Evolutionary conservation across 2,113 vertebrate genomes (phyloP).

Genomic region (Vulpes lagopus): DNA sequence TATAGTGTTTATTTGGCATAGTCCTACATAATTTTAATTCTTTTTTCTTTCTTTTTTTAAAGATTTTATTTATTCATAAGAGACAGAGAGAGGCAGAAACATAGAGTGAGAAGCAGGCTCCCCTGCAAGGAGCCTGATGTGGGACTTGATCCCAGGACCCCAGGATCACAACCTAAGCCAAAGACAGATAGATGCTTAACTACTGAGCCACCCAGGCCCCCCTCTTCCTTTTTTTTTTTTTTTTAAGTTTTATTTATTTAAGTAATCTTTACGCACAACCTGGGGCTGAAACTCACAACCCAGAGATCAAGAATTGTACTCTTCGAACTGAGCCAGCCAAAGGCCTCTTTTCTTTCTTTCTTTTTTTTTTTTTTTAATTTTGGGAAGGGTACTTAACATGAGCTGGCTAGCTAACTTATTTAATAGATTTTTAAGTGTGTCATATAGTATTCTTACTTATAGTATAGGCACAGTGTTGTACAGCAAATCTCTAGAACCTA

Average conservation of each 20-base stretch:
- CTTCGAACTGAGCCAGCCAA: neutral
- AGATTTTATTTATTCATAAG: neutral
- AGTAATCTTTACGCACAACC: neutral
- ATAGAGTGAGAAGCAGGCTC: too few species aligned
- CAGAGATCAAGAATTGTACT: neutral
- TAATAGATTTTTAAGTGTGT: neutral
- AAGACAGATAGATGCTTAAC: too few species aligned
- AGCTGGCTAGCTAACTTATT: neutral
- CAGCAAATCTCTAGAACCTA: neutral
- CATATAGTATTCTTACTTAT: neutral
- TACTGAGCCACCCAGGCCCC: too few species aligned
- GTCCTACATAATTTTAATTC: neutral
- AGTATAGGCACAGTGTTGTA: neutral
- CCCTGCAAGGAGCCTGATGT: too few species aligned
- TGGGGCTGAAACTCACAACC: neutral
- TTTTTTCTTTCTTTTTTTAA: neutral
- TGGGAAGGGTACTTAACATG: neutral
- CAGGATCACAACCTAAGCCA: too few species aligned
- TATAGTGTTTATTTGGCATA: neutral
- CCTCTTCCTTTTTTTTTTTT: neutral
- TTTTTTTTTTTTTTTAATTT: neutral
- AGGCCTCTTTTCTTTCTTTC: neutral
- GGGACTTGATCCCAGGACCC: too few species aligned
- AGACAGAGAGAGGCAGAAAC: too few species aligned
- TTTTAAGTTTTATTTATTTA: neutral